phyloP scores from a whole-genome alignment of 2,113 vertebrate species.

The Ancistrus triradiatus region DNA sequence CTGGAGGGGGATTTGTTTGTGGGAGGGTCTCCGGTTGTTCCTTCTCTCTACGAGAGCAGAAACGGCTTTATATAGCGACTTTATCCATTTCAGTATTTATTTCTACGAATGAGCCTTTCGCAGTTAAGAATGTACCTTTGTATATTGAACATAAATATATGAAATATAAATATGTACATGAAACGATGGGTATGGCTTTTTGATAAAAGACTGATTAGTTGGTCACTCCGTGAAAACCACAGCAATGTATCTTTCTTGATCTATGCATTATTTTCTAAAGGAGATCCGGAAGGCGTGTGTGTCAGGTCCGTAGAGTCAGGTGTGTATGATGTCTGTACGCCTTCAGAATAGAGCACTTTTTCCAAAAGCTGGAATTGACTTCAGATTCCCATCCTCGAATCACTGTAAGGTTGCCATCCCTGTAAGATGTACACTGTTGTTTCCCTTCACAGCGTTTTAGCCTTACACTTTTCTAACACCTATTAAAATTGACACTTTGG shows the following conservation, averaged over 20 bases:
- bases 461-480: slow-evolving; percentile 36
- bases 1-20: no score
- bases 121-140: slow-evolving; percentile 98
- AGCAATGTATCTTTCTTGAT: slow-evolving; percentile 45
- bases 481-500: slow-evolving; percentile 43
- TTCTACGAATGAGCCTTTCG: slow-evolving; percentile 91
- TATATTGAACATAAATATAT: slow-evolving; percentile 82
- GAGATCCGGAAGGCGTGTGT: background rate
- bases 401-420: slow-evolving; percentile 2
- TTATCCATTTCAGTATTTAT: slow-evolving; percentile 98
- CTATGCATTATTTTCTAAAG: slow-evolving; percentile 63
- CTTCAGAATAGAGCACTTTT: background rate
- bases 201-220: no score
- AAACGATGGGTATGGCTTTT: slow-evolving; percentile 49
- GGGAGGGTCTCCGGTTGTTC: slow-evolving; percentile 60
- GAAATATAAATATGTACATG: slow-evolving; percentile 89
- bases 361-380: background rate
- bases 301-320: no score
- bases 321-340: no score
- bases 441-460: slow-evolving; percentile 19
- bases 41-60: slow-evolving; percentile 59
- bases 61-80: slow-evolving; percentile 70
- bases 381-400: no score
- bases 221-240: slow-evolving; percentile 27
- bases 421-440: slow-evolving; percentile 1